These are phyloP conservation scores for Aselliscus stoliczkanus DNA, from an alignment of 2,797 vertebrate genomes.

Conservation along the genomic window DNA sequence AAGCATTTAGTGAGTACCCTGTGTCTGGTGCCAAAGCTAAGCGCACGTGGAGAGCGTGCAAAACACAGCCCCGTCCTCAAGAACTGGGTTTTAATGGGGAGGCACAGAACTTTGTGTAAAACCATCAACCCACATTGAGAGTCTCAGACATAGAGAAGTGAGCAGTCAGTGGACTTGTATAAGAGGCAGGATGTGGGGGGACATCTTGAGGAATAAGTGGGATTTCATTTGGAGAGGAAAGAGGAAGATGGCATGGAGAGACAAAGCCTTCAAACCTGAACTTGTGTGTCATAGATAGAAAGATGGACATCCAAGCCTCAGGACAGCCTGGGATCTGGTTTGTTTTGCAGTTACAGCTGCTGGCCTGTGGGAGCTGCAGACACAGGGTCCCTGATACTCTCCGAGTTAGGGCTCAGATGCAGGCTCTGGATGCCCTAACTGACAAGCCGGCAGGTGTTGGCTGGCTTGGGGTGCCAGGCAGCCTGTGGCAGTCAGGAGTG, in stretches of 20 bases:
- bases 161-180: neutral
- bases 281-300: neutral
- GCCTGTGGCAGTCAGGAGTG: neutral
- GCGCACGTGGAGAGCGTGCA: neutral
- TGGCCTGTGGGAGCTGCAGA: neutral
- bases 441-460: slow-evolving; percentile 4
- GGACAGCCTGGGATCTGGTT: neutral
- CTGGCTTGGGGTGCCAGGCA: neutral
- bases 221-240: neutral
- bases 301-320: neutral
- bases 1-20: neutral
- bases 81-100: neutral
- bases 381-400: neutral
- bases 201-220: neutral
- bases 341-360: neutral
- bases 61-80: neutral
- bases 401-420: neutral
- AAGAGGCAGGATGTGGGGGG: neutral
- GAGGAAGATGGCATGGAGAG: neutral
- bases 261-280: neutral
- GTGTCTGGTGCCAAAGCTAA: neutral
- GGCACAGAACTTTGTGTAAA: neutral
- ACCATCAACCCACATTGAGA: neutral
- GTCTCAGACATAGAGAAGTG: neutral
- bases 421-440: neutral